These are phyloP conservation scores for Heliothis subflexa DNA, from an alignment of 1,140 invertebrate species.

Conservation along the genomic window DNA sequence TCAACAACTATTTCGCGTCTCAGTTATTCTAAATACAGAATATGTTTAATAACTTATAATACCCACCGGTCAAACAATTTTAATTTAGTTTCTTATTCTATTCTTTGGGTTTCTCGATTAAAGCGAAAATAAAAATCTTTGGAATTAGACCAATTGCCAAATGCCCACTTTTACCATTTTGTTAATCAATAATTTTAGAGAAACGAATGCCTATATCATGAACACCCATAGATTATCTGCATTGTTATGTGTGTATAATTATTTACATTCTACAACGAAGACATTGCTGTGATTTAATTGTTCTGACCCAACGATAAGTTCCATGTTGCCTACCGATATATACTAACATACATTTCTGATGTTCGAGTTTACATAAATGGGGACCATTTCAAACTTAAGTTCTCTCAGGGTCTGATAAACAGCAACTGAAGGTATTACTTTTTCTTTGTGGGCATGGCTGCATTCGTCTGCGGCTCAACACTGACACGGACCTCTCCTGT, in stretches of 20 bases:
- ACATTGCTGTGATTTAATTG: constrained; percentile 38
- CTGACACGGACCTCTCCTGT: constrained; percentile 68
- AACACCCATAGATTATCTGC: not conserved
- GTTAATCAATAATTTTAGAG: not conserved
- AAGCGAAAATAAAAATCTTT: not conserved
- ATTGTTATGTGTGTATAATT: constrained; percentile 4
- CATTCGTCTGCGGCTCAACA: constrained; percentile 55
- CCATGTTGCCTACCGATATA: not conserved
- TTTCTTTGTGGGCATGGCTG: constrained; percentile 40
- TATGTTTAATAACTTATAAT: not conserved
- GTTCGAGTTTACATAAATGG: constrained; percentile 13
- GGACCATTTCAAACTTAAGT: constrained; percentile 10
- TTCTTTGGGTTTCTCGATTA: not conserved
- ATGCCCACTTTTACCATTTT: no score
- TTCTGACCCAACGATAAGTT: not conserved
- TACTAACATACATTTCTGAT: constrained; percentile 1
- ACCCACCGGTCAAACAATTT: not conserved
- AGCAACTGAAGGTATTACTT: not conserved
- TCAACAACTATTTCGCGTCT: no score
- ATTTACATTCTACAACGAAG: constrained; percentile 29
- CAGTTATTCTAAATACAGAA: no score
- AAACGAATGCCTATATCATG: constrained; percentile 3
- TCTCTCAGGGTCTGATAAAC: not conserved
- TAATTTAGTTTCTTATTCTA: not conserved
- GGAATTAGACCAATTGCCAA: no score